Evolutionary conservation across 2,888 invertebrate genomes (phyloP), one percentile per base, ranked within the genome.

Genomic region (Andricus curvator): DNA sequence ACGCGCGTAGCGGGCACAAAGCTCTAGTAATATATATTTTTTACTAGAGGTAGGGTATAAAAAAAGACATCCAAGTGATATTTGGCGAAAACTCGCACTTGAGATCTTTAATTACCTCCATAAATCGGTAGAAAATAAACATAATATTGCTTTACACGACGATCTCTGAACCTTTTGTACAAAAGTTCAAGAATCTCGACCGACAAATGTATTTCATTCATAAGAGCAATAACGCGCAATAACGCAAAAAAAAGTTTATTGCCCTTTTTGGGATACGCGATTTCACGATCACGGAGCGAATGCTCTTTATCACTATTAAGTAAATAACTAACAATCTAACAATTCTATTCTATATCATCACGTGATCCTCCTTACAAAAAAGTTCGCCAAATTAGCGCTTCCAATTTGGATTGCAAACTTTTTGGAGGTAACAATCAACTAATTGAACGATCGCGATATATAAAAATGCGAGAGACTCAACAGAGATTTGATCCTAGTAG

Each of bases 271-370:
- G 62, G 62, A 64, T 25, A 70, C 51, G 29, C 51, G 29, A 29
- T 70, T 70, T 74, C 33, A 74, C 56, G 74, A 74, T 74, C 74
- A 74, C 74, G 56, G 74, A 74, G 74, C 74, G n/a, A 74, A 74
- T 15, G 56, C 74, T 74, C 74, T 74, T 74, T 74, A 56, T 74
- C 74, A 74, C 74, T 74, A 74, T 74, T 37, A 37, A 15, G 33
- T 56, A 56, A 33, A 74, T 56, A 74, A 56, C 37, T 74, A 74
- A 74, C 33, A 74, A 56, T 74, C 74, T 74, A 56, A 74, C 33
- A 51, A 74, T 74, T 74, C 56, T 56, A 70, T 48, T 48, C 15
- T 48, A 48, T 48, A 17, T 20, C 20, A 70, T 51, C 70, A 51
- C 48, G 70, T 51, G 48, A 70, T 29, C 25, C 48, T 22, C 48